Percentiles rank a stretch among this genome's conserved stretches.
Evolutionary conservation across 2,888 invertebrate genomes (phyloP).

Genomic region (Nephrocerus scutellatus): DNA sequence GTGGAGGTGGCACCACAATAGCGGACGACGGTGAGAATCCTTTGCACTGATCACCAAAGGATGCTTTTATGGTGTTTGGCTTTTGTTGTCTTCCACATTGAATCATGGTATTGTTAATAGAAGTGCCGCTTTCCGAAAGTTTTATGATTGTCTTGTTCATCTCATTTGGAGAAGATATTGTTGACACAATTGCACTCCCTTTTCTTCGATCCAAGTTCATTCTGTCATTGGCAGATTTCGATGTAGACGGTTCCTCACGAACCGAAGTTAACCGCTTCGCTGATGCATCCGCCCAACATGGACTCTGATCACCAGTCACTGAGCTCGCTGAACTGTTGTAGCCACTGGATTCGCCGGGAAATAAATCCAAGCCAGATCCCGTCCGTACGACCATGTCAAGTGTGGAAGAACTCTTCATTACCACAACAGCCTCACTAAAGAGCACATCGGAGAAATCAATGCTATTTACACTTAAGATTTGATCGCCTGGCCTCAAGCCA

Average conservation of each 20-base stretch:
- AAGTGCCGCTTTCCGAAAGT: constrained; percentile 63
- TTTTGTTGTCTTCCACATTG: too few species aligned
- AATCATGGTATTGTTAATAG: constrained; percentile 63
- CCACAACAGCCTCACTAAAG: constrained; percentile 76
- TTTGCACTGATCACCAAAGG: too few species aligned
- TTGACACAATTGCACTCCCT: constrained; percentile 14
- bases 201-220: constrained; percentile 17
- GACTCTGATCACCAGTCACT: constrained; percentile 67
- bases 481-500: constrained; percentile 83
- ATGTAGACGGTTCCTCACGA: constrained; percentile 54
- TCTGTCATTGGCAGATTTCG: constrained; percentile 13
- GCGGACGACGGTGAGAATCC: too few species aligned
- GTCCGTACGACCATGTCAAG: constrained; percentile 71
- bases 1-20: constrained; percentile 20
- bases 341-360: constrained; percentile 75
- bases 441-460: constrained; percentile 67
- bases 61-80: constrained; percentile 7
- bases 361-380: constrained; percentile 70
- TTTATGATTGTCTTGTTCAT: constrained; percentile 67
- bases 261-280: constrained; percentile 64
- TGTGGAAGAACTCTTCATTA: constrained; percentile 71
- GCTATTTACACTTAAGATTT: constrained; percentile 84
- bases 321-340: constrained; percentile 81
- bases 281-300: constrained; percentile 57
- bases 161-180: too few species aligned